Percentiles rank a stretch among this genome's conserved stretches.
These are phyloP conservation scores for Vombatus ursinus DNA, from an alignment of 2,113 vertebrate genomes.

Conservation along the genomic window DNA sequence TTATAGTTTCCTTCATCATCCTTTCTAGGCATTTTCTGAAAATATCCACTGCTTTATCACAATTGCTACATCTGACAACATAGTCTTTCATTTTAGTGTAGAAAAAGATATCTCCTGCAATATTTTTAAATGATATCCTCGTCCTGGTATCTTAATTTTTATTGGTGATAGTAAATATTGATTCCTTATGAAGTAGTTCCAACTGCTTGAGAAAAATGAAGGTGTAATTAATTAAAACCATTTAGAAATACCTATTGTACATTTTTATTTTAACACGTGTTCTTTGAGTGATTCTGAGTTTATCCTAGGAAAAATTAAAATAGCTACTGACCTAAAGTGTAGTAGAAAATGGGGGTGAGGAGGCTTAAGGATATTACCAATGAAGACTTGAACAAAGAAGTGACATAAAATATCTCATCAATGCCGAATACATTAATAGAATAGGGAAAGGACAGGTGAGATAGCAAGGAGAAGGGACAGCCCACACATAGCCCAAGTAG, in stretches of 20 bases:
- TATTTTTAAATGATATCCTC: background rate
- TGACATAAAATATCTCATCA: background rate
- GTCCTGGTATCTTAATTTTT: background rate
- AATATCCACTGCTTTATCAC: background rate
- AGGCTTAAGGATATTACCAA: background rate
- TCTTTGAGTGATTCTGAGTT: background rate
- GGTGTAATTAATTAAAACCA: background rate
- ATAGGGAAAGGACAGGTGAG: background rate
- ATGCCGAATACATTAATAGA: background rate
- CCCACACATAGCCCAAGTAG: background rate
- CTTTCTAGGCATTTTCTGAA: background rate
- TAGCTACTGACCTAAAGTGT: background rate
- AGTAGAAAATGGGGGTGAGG: background rate
- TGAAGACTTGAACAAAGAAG: background rate
- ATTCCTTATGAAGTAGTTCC: background rate
- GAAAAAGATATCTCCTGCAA: background rate
- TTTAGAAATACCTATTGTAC: background rate
- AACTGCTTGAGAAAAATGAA: background rate
- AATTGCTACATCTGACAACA: background rate
- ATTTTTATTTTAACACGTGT: background rate
- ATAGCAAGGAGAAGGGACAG: background rate
- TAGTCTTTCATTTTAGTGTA: background rate
- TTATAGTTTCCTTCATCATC: background rate
- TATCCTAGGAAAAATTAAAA: background rate
- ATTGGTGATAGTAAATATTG: background rate